Evolutionary conservation across 2,888 invertebrate species (phyloP), one percentile per base, ranked within the genome.

Genomic region (Oligia strigilis): DNA sequence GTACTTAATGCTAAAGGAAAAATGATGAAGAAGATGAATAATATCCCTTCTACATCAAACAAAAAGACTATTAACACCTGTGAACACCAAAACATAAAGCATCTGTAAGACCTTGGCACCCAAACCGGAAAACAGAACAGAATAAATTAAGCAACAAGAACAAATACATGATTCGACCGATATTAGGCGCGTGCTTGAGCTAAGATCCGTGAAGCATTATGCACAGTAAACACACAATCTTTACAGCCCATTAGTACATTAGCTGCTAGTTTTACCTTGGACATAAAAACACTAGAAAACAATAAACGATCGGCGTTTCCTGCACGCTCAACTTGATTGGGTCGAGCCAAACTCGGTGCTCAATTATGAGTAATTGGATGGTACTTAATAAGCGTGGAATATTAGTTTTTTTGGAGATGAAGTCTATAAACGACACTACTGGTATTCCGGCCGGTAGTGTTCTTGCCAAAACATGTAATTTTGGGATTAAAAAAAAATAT

Each of bases 251-350:
- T 87, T 85, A 82, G 72, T 67, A 67, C 60, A 81, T 81, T 79
- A 82, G 86, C 81, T 83, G 79, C 86, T 78, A 65, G 77, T 73
- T 75, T 90, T 86, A 83, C 91, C 91, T 91, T 91, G 91, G 77
- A 79, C 80, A 84, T 84, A 88, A 87, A 80, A 83, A 83, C 80
- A 78, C 62, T 90, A 88, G 92, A 92, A 92, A 92, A 90, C 90
- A 90, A 89, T 92, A 89, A 90, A 86, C 69, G 85, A 67, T 70
- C 71, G 60, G 75, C 40, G 82, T 85, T 91, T 92, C 92, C 91
- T 89, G 90, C 88, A 88, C 89, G 90, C 87, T 83, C 75, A 79
- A 76, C 72, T 82, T 80, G 77, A 79, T 82, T 66, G 76, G 72
- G 29, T 81, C 66, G 69, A 70, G 65, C 67, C 46, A 67, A 83